phyloP scores from a whole-genome alignment of 1,140 invertebrate species.

The Acromyrmex heyeri region DNA sequence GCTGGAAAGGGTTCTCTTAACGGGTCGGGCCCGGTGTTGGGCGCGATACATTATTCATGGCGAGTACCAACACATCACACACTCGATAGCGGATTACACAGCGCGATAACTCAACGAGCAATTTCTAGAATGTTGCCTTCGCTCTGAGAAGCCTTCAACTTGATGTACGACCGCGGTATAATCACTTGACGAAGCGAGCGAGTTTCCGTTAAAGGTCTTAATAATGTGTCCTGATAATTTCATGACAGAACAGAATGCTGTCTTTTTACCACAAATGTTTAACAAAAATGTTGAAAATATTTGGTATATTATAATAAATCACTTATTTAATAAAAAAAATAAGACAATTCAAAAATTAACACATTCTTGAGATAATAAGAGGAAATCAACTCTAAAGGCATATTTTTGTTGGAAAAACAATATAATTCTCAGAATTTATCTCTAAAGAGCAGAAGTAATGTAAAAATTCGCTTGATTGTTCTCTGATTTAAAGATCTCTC shows the following conservation, averaged over 20 bases:
- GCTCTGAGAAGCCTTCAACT: background rate
- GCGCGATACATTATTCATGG: slow-evolving; percentile 49
- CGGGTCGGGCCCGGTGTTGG: background rate
- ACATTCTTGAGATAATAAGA: no score
- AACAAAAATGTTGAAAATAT: background rate
- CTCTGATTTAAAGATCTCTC: no score
- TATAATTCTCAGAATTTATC: no score
- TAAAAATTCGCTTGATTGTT: no score
- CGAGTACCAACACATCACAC: slow-evolving; percentile 24
- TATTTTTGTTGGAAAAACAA: no score
- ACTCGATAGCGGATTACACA: slow-evolving; percentile 45
- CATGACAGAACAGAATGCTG: background rate
- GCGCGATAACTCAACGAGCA: slow-evolving; percentile 34
- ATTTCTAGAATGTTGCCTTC: slow-evolving; percentile 42
- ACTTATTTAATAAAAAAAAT: no score
- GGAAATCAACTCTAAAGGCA: no score
- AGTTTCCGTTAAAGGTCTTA: background rate
- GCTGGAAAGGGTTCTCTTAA: slow-evolving; percentile 4
- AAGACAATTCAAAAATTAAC: no score
- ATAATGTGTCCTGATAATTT: slow-evolving; percentile 21
- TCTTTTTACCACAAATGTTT: background rate
- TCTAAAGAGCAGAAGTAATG: no score
- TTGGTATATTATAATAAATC: background rate
- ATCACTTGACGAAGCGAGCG: slow-evolving; percentile 23
- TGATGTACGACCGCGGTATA: slow-evolving; percentile 23